These are phyloP conservation scores for Drosophila flavopinicola DNA, from an alignment of 2,888 invertebrate genomes.

Conservation along the genomic window DNA sequence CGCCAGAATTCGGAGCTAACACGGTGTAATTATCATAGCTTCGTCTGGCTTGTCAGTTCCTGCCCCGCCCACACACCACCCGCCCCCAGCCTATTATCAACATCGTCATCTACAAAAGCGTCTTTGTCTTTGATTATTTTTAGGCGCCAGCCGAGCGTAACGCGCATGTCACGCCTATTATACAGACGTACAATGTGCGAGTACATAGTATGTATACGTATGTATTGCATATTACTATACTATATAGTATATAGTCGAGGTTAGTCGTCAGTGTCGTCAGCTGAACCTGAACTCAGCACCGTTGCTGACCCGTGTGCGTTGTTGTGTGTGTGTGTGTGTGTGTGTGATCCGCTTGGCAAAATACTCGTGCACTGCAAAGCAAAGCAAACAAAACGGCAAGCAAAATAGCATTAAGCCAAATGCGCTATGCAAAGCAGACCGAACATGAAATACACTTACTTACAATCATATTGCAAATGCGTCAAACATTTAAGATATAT, in stretches of 20 bases:
- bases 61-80: constrained; percentile 36
- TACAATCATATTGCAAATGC: too few relatives aligned
- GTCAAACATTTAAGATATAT: too few relatives aligned
- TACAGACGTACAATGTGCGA: constrained; percentile 30
- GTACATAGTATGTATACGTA: background rate
- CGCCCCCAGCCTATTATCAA: constrained; percentile 47
- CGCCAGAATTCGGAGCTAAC: constrained; percentile 54
- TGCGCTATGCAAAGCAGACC: background rate
- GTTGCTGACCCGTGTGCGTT: constrained; percentile 58
- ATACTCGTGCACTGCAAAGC: constrained; percentile 51
- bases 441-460: constrained; percentile 25
- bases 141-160: constrained; percentile 75
- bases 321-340: constrained; percentile 10
- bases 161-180: constrained; percentile 81
- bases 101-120: constrained; percentile 67
- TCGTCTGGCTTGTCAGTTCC: constrained; percentile 47
- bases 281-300: constrained; percentile 71
- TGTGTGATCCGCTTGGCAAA: constrained; percentile 70
- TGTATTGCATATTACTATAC: constrained; percentile 1
- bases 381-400: constrained; percentile 69
- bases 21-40: constrained; percentile 70
- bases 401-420: constrained; percentile 20
- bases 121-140: constrained; percentile 80
- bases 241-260: constrained; percentile 37
- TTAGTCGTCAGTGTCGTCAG: constrained; percentile 56